Percentiles rank a stretch among this genome's conserved stretches.
These are phyloP conservation scores for Poicephalus meyeri DNA, from an alignment of 2,113 vertebrate species.

Conservation along the genomic window DNA sequence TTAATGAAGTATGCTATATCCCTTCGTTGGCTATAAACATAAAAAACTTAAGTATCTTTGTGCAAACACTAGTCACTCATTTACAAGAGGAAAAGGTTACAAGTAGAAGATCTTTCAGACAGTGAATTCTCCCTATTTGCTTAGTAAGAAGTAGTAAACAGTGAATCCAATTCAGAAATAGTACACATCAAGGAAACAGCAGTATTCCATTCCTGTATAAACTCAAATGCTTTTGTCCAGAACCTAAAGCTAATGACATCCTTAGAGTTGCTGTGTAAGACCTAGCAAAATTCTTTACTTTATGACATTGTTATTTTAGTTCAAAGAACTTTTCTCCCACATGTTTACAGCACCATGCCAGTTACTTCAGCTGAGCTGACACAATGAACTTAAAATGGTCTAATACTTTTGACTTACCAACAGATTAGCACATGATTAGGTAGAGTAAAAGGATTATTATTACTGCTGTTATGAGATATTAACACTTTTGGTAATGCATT, in stretches of 20 bases:
- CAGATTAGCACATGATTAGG: constrained; percentile 80
- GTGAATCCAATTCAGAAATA: constrained; percentile 35
- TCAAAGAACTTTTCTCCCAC: constrained; percentile 59
- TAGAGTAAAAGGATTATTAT: constrained; percentile 74
- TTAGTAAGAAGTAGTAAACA: constrained; percentile 29
- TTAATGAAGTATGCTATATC: background rate
- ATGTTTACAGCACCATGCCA: constrained; percentile 61
- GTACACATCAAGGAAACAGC: constrained; percentile 34
- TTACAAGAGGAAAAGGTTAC: background rate
- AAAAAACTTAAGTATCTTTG: background rate
- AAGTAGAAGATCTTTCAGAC: background rate
- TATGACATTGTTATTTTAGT: constrained; percentile 64
- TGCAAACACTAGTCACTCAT: background rate
- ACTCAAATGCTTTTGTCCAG: constrained; percentile 48
- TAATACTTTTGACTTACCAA: constrained; percentile 76
- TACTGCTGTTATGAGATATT: constrained; percentile 75
- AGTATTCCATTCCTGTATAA: constrained; percentile 40
- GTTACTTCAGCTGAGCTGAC: constrained; percentile 69
- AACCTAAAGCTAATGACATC: constrained; percentile 43
- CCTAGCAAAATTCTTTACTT: constrained; percentile 61
- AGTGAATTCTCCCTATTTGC: background rate
- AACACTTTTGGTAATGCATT: constrained; percentile 73
- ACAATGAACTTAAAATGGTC: constrained; percentile 76
- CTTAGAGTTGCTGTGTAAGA: constrained; percentile 44
- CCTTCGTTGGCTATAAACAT: background rate